Conservation (phyloP, 2,888 invertebrate species). For the Adelphocoris suturalis region DNA sequence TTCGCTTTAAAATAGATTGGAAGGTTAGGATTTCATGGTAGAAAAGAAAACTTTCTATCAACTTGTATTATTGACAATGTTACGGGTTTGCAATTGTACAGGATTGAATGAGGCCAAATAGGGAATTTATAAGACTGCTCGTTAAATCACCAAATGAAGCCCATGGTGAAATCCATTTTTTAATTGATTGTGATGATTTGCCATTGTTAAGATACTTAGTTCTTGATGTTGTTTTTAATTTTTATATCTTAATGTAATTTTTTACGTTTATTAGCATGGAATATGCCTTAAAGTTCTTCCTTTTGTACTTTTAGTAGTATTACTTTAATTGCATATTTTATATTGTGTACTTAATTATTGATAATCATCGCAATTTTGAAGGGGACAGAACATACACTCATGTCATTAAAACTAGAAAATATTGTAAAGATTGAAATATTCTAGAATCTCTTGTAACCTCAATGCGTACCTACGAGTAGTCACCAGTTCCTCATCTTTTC, state of each 20-base stretch:
- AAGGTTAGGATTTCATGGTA: too few species aligned
- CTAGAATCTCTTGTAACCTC: too few species aligned
- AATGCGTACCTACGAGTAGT: too few species aligned
- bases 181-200: constrained; percentile 21
- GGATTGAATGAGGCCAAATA: constrained; percentile 39
- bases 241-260: not conserved
- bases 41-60: too few species aligned
- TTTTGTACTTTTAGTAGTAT: too few species aligned
- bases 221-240: not conserved
- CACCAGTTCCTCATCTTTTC: too few species aligned
- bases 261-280: not conserved
- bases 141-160: constrained; percentile 2
- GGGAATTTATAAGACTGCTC: constrained; percentile 46
- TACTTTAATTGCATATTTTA: not conserved
- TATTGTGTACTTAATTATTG: not conserved
- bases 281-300: not conserved
- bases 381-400: not conserved
- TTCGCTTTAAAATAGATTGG: too few species aligned
- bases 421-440: too few species aligned
- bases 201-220: constrained; percentile 42
- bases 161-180: not conserved
- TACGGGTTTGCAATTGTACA: not conserved
- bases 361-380: not conserved
- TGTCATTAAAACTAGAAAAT: too few species aligned
- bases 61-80: not conserved